Base-by-base conservation (phyloP, 2,113 vertebrate genomes). In the Zosterops japonicus region DNA sequence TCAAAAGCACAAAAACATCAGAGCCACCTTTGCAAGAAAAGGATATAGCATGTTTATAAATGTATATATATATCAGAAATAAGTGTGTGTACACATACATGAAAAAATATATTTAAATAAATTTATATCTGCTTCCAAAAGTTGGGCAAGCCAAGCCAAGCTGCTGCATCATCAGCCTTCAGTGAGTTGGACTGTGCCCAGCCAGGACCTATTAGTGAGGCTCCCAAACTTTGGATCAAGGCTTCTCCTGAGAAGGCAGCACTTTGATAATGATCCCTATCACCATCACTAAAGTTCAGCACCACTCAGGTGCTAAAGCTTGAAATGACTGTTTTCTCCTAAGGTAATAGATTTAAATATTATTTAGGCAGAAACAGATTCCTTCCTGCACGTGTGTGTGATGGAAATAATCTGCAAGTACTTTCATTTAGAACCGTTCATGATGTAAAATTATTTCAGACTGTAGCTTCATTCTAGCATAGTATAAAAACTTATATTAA, bases 381-480 rank as follows among this genome's bases (percentile, higher is more conserved):
- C 52, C 86, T 95, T 86, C 68, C 53, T 79, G 33, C 75, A 77
- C 33, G 52, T 74, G 83, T 74, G 83, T 28, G 84, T 56, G 70
- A 91, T 55, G 29, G 90, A 95, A 95, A 93, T 95, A 93, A 95
- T 88, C 85, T 90, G 68, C 64, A 83, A 91, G 64, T 80, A 70
- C 50, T 90, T 91, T 83, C 74, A 87, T 90, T 96, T 93, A 94
- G 78, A 89, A 95, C 67, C 17, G 25, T 33, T 94, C 64, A 55
- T 1, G 39, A 91, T 86, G 35, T 67, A 85, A 94, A 95, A 87
- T 70, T 90, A 83, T 93, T 94, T 95, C 84, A 80, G 63, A 80
- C 20, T 52, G 21, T n/a, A n/a, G 82, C 56, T 95, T 77, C 90
- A 74, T 39, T 93, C 81, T 85, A 91, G 93, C 55, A 25, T 52